Evolutionary conservation across 1,140 invertebrate species (phyloP).

Genomic region (Lepidurus apus): DNA sequence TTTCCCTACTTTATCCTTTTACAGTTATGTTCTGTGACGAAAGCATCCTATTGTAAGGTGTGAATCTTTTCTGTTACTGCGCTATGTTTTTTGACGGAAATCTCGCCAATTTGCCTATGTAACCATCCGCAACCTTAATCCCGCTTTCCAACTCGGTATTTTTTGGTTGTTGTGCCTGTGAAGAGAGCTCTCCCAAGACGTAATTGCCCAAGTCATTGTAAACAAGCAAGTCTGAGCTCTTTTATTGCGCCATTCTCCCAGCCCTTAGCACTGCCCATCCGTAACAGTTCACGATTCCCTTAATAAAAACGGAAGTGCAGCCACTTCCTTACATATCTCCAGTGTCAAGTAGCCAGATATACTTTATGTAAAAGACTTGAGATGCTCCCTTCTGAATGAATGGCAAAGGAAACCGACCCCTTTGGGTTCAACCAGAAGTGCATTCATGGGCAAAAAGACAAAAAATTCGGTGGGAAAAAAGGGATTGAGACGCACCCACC

Average conservation of each 20-base stretch:
- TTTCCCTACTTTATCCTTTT: background rate
- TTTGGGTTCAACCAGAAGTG: background rate
- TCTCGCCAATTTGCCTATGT: slow-evolving; percentile 2
- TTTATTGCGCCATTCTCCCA: slow-evolving; percentile 10
- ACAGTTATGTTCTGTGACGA: background rate
- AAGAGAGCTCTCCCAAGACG: background rate
- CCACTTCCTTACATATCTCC: background rate
- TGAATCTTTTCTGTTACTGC: background rate
- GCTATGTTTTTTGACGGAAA: background rate
- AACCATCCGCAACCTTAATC: slow-evolving; percentile 3
- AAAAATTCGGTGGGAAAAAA: background rate
- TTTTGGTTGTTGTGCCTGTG: background rate
- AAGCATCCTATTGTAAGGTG: background rate
- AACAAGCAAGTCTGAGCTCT: background rate
- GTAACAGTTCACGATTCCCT: slow-evolving; percentile 10
- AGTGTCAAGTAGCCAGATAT: slow-evolving; percentile 5
- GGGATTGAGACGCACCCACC: slow-evolving; percentile 17
- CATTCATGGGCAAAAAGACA: background rate
- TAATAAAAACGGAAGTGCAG: background rate
- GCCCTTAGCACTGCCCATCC: background rate
- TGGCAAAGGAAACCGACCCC: background rate
- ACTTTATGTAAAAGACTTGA: background rate
- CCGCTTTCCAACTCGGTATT: background rate
- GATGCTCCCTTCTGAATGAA: slow-evolving; percentile 9
- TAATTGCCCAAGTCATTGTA: background rate